These are phyloP conservation scores for Cotesia typhae DNA, from an alignment of 1,140 invertebrate genomes.

Conservation along the genomic window DNA sequence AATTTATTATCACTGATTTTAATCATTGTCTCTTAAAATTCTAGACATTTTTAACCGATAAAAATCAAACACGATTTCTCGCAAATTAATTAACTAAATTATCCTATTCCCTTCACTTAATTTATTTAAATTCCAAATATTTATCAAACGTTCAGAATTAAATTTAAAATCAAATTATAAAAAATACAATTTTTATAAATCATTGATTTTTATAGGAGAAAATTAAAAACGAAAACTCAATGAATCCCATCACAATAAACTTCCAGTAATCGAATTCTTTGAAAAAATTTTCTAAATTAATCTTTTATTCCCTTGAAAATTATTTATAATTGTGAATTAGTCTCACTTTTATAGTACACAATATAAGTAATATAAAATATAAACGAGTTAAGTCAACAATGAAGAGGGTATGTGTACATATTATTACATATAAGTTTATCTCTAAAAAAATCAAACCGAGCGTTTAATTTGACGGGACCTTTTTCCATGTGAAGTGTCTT, in stretches of 20 bases:
- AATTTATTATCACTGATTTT: background rate
- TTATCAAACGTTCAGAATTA: no score
- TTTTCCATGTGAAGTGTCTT: background rate
- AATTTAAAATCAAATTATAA: no score
- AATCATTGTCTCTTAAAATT: background rate
- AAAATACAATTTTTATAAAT: no score
- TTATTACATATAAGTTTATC: background rate
- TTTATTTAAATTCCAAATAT: no score
- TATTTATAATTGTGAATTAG: no score
- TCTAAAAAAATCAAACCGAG: slow-evolving; percentile 14
- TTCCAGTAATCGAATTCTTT: background rate
- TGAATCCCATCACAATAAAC: no score
- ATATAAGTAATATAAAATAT: background rate
- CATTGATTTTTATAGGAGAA: no score
- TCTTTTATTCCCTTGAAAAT: background rate
- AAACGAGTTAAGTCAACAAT: slow-evolving; percentile 7
- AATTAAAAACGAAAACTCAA: no score
- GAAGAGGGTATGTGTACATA: background rate
- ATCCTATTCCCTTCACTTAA: no score
- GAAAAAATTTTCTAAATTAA: slow-evolving; percentile 4
- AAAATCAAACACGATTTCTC: no score
- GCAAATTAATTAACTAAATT: no score
- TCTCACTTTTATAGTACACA: background rate
- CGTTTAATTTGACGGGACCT: slow-evolving; percentile 22
- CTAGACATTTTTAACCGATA: no score